Evolutionary conservation across 2,888 invertebrate species (phyloP).

Genomic region (Epinotia bilunana): DNA sequence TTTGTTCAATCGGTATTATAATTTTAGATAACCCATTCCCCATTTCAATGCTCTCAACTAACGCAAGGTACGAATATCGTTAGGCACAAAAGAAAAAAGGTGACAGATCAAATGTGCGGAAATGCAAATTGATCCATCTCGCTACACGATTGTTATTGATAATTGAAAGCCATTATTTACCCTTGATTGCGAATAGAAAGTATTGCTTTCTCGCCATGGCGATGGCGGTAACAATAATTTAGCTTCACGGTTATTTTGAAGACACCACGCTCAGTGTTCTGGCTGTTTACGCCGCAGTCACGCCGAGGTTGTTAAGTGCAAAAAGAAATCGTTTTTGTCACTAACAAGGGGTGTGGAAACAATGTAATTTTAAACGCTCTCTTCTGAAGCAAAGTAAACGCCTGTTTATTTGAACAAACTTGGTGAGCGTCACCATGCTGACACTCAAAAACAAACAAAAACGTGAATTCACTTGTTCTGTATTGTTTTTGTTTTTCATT

Average conservation of each 20-base stretch:
- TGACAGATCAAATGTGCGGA: conserved; percentile 43
- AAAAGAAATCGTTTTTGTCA: conserved; percentile 53
- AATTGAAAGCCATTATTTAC: conserved; percentile 68
- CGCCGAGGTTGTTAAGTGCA: conserved; percentile 45
- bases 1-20: neutral
- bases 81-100: conserved; percentile 18
- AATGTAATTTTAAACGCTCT: conserved; percentile 52
- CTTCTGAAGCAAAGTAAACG: conserved; percentile 45
- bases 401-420: neutral
- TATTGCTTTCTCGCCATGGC: conserved; percentile 68
- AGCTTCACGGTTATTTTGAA: conserved; percentile 67
- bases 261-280: conserved; percentile 52
- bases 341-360: conserved; percentile 47
- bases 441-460: too few relatives aligned
- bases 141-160: conserved; percentile 49
- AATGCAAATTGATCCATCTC: conserved; percentile 52
- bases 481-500: too few relatives aligned
- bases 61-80: conserved; percentile 10
- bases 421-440: neutral
- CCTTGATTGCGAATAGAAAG: conserved; percentile 73
- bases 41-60: neutral
- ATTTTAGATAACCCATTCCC: neutral
- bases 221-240: conserved; percentile 63
- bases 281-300: conserved; percentile 38
- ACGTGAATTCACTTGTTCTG: too few relatives aligned